Evolutionary conservation across 2,797 vertebrate genomes (phyloP).

Genomic region (Limosa lapponica): DNA sequence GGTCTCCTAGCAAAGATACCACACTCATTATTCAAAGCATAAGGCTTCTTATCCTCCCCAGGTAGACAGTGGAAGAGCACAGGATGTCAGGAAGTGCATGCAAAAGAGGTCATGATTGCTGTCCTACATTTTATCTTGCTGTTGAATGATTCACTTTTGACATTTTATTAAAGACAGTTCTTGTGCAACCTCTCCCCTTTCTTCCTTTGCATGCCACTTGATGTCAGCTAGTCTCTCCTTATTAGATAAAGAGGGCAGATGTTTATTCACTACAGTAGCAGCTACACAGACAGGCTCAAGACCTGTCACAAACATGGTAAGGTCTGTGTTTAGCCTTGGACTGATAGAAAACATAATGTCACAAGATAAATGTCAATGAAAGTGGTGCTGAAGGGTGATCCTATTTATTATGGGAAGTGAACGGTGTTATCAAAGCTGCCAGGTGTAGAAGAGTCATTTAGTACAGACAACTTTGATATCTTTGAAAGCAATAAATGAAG

Average conservation of each 20-base stretch:
- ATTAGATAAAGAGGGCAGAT: neutral
- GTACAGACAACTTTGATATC: neutral
- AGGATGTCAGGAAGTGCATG: neutral
- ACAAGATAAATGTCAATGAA: neutral
- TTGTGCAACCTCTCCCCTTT: neutral
- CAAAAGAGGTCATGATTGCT: neutral
- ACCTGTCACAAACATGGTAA: neutral
- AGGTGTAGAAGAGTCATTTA: neutral
- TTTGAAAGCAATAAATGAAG: neutral
- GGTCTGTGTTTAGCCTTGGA: constrained; percentile 9
- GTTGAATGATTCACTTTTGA: neutral
- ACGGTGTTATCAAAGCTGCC: neutral
- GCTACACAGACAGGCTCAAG: neutral
- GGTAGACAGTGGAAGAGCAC: neutral
- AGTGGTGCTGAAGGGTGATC: neutral
- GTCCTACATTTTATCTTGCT: neutral
- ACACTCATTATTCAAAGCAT: neutral
- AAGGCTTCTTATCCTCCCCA: neutral
- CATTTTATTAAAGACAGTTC: neutral
- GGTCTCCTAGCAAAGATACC: neutral
- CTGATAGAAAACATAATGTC: neutral
- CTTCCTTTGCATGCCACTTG: neutral
- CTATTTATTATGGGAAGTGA: neutral
- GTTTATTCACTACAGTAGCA: neutral
- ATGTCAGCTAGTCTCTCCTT: neutral